Evolutionary conservation across 1,140 invertebrate genomes (phyloP).

Genomic region (Adelges cooleyi): DNA sequence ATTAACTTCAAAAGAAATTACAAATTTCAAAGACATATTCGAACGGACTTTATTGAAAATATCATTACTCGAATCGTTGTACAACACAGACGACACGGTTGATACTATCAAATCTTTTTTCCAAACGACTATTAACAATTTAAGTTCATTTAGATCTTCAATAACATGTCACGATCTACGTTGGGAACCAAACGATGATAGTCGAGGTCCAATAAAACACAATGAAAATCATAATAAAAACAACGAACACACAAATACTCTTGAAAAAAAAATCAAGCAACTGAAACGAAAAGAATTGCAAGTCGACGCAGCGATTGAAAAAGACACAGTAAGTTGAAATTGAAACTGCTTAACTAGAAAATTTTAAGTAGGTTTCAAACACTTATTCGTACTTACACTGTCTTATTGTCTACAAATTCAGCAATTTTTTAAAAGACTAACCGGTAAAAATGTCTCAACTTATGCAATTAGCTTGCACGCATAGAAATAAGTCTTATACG

Average conservation of each 20-base stretch:
- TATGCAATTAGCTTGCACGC: too few species aligned
- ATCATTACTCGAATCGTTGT: neutral
- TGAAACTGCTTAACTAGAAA: too few species aligned
- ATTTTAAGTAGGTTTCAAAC: too few species aligned
- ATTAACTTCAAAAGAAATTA: too few species aligned
- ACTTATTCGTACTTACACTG: too few species aligned
- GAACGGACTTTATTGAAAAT: neutral
- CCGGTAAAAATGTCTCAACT: too few species aligned
- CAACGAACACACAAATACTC: too few species aligned
- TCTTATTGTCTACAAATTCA: too few species aligned
- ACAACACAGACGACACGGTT: neutral
- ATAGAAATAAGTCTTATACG: too few species aligned
- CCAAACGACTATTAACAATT: neutral
- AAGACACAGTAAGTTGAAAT: conserved; percentile 4
- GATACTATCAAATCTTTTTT: neutral
- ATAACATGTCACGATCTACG: too few species aligned
- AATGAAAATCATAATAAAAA: too few species aligned
- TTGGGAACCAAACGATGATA: neutral
- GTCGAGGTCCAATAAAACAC: neutral
- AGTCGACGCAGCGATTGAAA: neutral
- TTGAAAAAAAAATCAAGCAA: neutral
- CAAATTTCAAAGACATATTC: neutral
- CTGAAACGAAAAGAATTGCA: neutral
- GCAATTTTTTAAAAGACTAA: too few species aligned
- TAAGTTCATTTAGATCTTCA: neutral